Conservation (phyloP, 2,888 invertebrate genomes). For the Nudaria mundana region DNA sequence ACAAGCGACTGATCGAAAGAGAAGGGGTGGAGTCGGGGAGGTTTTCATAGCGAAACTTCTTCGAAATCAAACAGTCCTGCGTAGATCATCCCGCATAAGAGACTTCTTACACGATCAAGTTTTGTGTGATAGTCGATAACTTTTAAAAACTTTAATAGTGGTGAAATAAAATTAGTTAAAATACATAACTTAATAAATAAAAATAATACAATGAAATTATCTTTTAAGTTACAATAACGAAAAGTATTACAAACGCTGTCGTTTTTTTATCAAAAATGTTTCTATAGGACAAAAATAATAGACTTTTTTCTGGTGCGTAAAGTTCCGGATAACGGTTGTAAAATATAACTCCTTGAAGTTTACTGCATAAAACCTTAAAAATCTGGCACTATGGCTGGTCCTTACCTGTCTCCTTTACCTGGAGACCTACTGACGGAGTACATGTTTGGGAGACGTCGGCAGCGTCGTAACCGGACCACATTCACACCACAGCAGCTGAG, state of each 20-base stretch:
- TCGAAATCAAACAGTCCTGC: constrained; percentile 63
- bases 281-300: no score
- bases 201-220: background rate
- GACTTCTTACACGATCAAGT: constrained; percentile 36
- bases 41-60: constrained; percentile 65
- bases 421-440: constrained; percentile 95
- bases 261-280: no score
- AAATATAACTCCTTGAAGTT: background rate
- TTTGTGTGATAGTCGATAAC: constrained; percentile 33
- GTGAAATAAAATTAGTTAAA: constrained; percentile 9
- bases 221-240: background rate
- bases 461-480: constrained; percentile 95
- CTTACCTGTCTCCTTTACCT: constrained; percentile 91
- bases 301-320: no score
- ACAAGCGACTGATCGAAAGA: constrained; percentile 39
- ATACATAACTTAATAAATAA: background rate
- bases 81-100: constrained; percentile 43
- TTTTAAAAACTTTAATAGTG: constrained; percentile 38
- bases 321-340: no score
- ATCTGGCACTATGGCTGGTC: constrained; percentile 86
- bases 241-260: no score
- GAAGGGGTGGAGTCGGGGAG: constrained; percentile 71
- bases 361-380: background rate
- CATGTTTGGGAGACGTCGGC: constrained; percentile 93
- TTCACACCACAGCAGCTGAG: constrained; percentile 96